Evolutionary conservation across 2,797 vertebrate genomes (phyloP).

Genomic region (Glossophaga mutica): DNA sequence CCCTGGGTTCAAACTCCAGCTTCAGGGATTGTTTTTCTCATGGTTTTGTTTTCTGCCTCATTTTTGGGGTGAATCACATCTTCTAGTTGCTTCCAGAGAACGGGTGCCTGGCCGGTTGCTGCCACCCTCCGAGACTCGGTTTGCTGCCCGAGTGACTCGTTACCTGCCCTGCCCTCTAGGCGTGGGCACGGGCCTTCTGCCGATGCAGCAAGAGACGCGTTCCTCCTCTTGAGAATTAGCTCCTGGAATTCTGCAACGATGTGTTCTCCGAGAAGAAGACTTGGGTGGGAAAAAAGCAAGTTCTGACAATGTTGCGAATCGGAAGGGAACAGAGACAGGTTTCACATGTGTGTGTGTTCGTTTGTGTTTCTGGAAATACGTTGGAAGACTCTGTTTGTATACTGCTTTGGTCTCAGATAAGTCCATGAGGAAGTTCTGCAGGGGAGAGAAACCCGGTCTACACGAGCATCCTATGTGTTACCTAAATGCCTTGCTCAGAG

Average conservation of each 20-base stretch:
- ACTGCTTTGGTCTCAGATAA: background rate
- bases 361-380: background rate
- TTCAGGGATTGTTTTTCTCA: background rate
- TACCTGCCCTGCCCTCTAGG: background rate
- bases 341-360: background rate
- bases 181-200: background rate
- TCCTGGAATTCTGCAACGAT: background rate
- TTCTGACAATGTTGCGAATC: background rate
- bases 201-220: accelerated
- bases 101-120: accelerated
- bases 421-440: background rate
- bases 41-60: background rate
- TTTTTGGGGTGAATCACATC: background rate
- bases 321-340: background rate
- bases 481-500: background rate
- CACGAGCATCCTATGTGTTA: background rate
- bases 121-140: background rate
- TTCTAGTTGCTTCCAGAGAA: background rate
- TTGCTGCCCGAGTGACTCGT: accelerated
- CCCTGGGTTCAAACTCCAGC: background rate
- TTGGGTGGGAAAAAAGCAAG: background rate
- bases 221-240: background rate
- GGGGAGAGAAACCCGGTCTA: background rate
- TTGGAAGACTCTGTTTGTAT: background rate
- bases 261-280: background rate